Conservation (phyloP, 1,140 invertebrate species). For the Subanguina moxae region DNA sequence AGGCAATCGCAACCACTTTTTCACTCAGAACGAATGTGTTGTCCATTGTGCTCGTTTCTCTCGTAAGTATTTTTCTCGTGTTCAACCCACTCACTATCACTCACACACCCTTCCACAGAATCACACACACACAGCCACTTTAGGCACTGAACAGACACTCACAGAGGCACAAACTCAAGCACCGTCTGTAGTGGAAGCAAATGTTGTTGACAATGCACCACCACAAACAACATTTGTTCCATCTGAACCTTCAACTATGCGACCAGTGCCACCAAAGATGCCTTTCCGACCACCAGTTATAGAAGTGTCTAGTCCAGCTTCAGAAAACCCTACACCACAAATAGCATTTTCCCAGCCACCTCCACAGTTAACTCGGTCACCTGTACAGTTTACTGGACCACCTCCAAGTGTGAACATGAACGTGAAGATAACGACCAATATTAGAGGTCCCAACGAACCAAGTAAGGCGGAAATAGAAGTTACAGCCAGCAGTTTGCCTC, state of each 20-base stretch:
- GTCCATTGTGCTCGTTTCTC: slow-evolving; percentile 57
- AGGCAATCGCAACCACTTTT: slow-evolving; percentile 53
- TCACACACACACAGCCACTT: not conserved
- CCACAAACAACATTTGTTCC: not conserved
- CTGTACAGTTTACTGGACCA: not conserved
- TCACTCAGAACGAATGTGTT: slow-evolving; percentile 54
- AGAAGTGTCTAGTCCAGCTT: not conserved
- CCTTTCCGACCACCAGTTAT: not conserved
- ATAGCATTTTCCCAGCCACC: not conserved
- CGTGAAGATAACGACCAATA: too few species aligned
- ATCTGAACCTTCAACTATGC: not conserved
- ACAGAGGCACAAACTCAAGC: not conserved
- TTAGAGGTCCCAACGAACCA: too few species aligned
- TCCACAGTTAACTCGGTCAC: not conserved
- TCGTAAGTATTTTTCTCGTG: slow-evolving; percentile 40
- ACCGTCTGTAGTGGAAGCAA: not conserved
- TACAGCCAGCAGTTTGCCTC: too few species aligned
- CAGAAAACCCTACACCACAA: not conserved
- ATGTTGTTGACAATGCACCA: not conserved
- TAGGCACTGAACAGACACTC: not conserved
- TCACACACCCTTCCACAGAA: not conserved
- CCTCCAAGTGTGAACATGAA: not conserved
- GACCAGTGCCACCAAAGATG: not conserved
- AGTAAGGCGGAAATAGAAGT: too few species aligned
- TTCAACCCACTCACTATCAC: slow-evolving; percentile 6